Conservation (phyloP, 2,113 vertebrate species). For the Cromileptes altivelis region DNA sequence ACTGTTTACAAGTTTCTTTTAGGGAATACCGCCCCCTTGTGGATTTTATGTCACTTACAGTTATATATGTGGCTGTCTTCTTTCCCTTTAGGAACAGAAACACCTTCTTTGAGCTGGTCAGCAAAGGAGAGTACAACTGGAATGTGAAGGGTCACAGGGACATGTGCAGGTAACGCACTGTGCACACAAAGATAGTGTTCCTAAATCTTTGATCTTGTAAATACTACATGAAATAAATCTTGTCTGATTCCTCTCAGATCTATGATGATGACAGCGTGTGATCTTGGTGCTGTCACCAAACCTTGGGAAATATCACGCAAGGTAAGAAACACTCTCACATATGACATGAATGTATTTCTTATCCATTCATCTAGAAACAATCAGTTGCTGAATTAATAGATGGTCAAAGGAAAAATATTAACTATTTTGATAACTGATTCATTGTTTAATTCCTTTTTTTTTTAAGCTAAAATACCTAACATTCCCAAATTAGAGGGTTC, state of each 20-base stretch:
- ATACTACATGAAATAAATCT: slow-evolving; percentile 28
- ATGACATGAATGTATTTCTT: neutral
- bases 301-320: slow-evolving; percentile 99
- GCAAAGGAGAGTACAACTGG: slow-evolving; percentile 95
- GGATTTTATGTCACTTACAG: slow-evolving; percentile 58
- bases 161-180: slow-evolving; percentile 91
- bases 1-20: slow-evolving; percentile 41
- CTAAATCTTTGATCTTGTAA: neutral
- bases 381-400: neutral
- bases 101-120: slow-evolving; percentile 97
- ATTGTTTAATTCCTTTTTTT: neutral
- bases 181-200: neutral
- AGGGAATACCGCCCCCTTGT: slow-evolving; percentile 77
- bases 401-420: neutral
- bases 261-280: slow-evolving; percentile 99
- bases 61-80: neutral
- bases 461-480: neutral
- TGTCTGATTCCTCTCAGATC: slow-evolving; percentile 86
- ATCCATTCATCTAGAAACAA: neutral
- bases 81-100: slow-evolving; percentile 90
- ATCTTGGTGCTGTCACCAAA: slow-evolving; percentile 99
- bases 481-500: neutral
- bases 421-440: neutral
- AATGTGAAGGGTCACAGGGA: slow-evolving; percentile 93
- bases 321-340: slow-evolving; percentile 82